Base-by-base conservation (phyloP, 2,888 invertebrate species). In the Plutella xylostella region DNA sequence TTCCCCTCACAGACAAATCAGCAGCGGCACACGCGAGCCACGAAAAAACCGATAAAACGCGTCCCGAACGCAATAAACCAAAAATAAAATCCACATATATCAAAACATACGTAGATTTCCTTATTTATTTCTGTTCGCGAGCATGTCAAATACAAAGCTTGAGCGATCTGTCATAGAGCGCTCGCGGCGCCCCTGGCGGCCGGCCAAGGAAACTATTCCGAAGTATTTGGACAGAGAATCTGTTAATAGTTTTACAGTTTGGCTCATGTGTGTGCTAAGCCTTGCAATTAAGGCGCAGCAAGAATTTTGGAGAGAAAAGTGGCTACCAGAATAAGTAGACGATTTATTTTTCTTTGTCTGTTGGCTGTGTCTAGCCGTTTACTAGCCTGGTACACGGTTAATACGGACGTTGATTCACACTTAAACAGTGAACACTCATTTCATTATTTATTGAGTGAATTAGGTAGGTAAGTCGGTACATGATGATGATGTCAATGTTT, bases 231-330 rank as follows among this genome's bases (percentile, higher is more conserved):
- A 20, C 19, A 12, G 19, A 39, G 39, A 17, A n/a, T 25, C 22
- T 14, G 72, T 66, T 78, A 77, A 77, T 77, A 77, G 77, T 76
- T 78, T 73, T 66, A 76, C 67, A 61, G 71, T 68, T 64, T 55
- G 49, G 48, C 55, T 60, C 62, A 59, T 57, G 66, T 68, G 66
- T 68, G 68, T 54, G 55, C 65, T 63, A 51, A 60, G 68, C 69
- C 67, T 68, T 62, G 65, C 68, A 70, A 75, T 73, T 75, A 72
- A 75, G 58, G 19, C 33, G 12, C 20, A n/a, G n/a, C n/a, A n/a
- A n/a, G n/a, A n/a, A n/a, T n/a, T n/a, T n/a, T n/a, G n/a, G n/a
- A n/a, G n/a, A n/a, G n/a, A n/a, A n/a, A n/a, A n/a, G n/a, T n/a
- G n/a, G n/a, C n/a, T n/a, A n/a, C n/a, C n/a, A n/a, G n/a, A n/a